Conservation (phyloP, 1,140 invertebrate species). For the Pseudomyrmex cubaensis region DNA sequence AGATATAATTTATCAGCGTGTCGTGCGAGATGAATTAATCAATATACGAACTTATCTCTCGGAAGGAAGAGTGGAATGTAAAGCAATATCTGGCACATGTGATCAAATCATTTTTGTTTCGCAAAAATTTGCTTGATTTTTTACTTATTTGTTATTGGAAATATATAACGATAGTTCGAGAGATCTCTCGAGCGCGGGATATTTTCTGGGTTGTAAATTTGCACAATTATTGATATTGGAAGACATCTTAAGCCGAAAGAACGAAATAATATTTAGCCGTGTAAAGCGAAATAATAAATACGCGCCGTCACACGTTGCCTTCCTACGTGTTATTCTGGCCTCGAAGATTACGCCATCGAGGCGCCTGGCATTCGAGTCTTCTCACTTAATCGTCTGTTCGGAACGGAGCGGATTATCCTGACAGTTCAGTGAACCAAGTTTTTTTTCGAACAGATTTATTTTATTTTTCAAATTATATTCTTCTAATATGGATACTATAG, state of each 20-base stretch:
- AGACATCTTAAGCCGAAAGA: too few species aligned
- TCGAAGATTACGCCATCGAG: slow-evolving; percentile 23
- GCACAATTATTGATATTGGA: too few species aligned
- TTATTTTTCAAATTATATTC: too few species aligned
- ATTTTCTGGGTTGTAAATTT: too few species aligned
- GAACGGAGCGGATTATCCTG: background rate
- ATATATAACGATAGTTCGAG: too few species aligned
- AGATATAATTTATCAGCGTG: background rate
- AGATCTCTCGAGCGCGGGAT: too few species aligned
- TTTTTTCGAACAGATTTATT: background rate
- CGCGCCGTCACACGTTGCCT: background rate
- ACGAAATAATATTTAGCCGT: background rate
- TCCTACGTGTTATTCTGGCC: slow-evolving; percentile 6
- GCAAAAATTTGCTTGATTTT: background rate
- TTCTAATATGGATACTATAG: too few species aligned
- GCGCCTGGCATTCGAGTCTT: slow-evolving; percentile 1
- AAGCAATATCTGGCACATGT: background rate
- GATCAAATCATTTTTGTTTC: background rate
- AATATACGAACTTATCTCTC: background rate
- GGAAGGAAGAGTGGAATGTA: background rate
- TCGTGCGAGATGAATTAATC: background rate
- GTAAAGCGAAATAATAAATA: slow-evolving; percentile 6
- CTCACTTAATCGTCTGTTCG: slow-evolving; percentile 13
- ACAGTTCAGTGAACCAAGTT: background rate
- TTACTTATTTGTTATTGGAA: background rate